These are phyloP conservation scores for Carassius carassius DNA, from an alignment of 2,113 vertebrate genomes.

Conservation along the genomic window DNA sequence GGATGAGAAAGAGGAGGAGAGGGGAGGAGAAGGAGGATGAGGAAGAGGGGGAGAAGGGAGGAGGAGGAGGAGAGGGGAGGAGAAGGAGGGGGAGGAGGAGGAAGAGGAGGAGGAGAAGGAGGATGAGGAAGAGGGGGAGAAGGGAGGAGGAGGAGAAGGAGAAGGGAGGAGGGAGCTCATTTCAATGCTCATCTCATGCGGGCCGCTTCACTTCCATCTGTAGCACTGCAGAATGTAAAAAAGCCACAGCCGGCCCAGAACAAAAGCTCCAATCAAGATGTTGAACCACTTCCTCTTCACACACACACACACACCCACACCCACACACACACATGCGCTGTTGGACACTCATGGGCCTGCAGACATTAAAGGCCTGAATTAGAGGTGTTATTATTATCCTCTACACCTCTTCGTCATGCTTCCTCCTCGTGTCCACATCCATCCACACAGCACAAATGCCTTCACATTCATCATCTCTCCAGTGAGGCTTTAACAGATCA, in stretches of 20 bases:
- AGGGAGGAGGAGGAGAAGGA: no score
- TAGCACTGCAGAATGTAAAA: slow-evolving; percentile 78
- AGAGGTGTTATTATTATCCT: slow-evolving; percentile 61
- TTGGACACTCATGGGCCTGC: slow-evolving; percentile 76
- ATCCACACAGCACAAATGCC: slow-evolving; percentile 48
- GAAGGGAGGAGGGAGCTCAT: slow-evolving; percentile 51
- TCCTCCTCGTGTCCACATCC: slow-evolving; percentile 22
- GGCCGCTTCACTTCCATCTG: slow-evolving; percentile 78
- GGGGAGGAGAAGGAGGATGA: no score
- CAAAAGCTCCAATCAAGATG: slow-evolving; percentile 86
- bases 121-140: no score
- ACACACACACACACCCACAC: slow-evolving; percentile 61
- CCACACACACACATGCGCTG: slow-evolving; percentile 62
- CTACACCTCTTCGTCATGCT: slow-evolving; percentile 62
- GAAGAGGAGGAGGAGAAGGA: no score
- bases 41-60: no score
- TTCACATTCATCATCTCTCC: neutral
- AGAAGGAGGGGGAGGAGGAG: no score
- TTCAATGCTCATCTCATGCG: slow-evolving; percentile 62
- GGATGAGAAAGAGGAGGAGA: neutral
- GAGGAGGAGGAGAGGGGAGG: no score
- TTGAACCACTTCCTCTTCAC: slow-evolving; percentile 79
- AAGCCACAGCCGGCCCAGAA: slow-evolving; percentile 72
- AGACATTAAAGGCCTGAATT: slow-evolving; percentile 75
- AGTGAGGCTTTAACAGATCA: neutral